phyloP scores from a whole-genome alignment of 2,888 invertebrate species.

The Dynastes tityus region DNA sequence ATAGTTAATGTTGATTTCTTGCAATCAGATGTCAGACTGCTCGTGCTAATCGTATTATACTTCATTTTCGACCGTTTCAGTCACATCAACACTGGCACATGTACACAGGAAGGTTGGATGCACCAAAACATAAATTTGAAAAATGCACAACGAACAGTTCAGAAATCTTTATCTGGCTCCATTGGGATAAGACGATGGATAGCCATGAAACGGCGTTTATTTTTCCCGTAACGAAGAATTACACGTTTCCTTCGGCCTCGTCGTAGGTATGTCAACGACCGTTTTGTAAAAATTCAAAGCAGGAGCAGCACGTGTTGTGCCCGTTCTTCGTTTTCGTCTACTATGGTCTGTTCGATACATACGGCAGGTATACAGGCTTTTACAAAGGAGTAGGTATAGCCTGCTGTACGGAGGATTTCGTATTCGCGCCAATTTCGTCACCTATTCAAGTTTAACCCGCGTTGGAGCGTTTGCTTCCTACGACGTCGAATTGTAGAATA shows the following conservation, averaged over 20 bases:
- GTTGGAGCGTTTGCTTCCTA: slow-evolving; percentile 37
- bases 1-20: slow-evolving; percentile 80
- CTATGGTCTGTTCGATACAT: background rate
- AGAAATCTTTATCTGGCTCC: slow-evolving; percentile 12
- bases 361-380: background rate
- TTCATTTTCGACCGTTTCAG: slow-evolving; percentile 68
- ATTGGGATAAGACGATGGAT: slow-evolving; percentile 11
- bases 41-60: slow-evolving; percentile 78
- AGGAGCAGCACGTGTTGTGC: slow-evolving; percentile 35
- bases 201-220: slow-evolving; percentile 14
- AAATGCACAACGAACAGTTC: slow-evolving; percentile 13
- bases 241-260: slow-evolving; percentile 23
- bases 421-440: slow-evolving; percentile 42
- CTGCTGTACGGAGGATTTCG: background rate
- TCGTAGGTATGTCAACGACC: slow-evolving; percentile 43
- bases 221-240: slow-evolving; percentile 3
- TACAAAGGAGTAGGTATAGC: background rate
- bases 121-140: slow-evolving; percentile 20
- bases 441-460: background rate
- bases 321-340: background rate
- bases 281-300: slow-evolving; percentile 44
- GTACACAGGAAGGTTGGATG: background rate
- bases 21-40: slow-evolving; percentile 79
- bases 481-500: slow-evolving; percentile 62
- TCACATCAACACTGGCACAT: slow-evolving; percentile 37